These are phyloP conservation scores for Caenorhabditis latens DNA, from an alignment of 1,140 invertebrate genomes.

Conservation along the genomic window DNA sequence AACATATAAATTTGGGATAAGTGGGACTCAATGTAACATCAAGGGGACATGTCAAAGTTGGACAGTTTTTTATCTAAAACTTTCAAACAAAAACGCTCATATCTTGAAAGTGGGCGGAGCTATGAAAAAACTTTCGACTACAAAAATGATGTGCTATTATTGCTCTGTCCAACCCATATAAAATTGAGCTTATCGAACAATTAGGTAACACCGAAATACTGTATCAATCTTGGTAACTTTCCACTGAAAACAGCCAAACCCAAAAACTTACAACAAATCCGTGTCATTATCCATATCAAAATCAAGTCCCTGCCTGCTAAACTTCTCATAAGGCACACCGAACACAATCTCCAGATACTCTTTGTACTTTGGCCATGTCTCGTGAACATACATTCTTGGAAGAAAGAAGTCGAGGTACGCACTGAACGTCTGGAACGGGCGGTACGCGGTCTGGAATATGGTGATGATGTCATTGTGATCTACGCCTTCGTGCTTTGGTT, in stretches of 20 bases:
- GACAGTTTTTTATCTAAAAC: too few relatives aligned
- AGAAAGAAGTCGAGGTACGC: conserved; percentile 26
- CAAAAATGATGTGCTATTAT: too few relatives aligned
- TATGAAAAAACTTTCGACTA: too few relatives aligned
- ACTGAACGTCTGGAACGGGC: conserved; percentile 43
- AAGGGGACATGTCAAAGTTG: too few relatives aligned
- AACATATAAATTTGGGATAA: too few relatives aligned
- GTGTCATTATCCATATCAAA: neutral
- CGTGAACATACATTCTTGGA: conserved; percentile 15
- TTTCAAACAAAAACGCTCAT: too few relatives aligned
- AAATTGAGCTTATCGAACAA: neutral
- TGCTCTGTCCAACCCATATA: too few relatives aligned
- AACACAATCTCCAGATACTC: neutral
- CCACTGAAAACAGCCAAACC: too few relatives aligned
- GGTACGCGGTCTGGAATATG: conserved; percentile 24
- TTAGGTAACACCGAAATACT: neutral
- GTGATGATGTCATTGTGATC: conserved; percentile 3
- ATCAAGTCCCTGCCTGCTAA: neutral
- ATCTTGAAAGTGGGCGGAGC: too few relatives aligned
- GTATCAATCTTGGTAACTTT: neutral
- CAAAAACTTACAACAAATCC: neutral
- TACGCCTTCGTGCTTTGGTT: conserved; percentile 46
- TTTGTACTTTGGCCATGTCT: conserved; percentile 10
- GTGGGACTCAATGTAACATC: too few relatives aligned
- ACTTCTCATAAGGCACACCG: neutral